A percentile compares a stretch with the other conserved stretches of the same genome.
These are phyloP conservation scores for Elephas maximus DNA, from an alignment of 2,113 vertebrate species.

Conservation along the genomic window DNA sequence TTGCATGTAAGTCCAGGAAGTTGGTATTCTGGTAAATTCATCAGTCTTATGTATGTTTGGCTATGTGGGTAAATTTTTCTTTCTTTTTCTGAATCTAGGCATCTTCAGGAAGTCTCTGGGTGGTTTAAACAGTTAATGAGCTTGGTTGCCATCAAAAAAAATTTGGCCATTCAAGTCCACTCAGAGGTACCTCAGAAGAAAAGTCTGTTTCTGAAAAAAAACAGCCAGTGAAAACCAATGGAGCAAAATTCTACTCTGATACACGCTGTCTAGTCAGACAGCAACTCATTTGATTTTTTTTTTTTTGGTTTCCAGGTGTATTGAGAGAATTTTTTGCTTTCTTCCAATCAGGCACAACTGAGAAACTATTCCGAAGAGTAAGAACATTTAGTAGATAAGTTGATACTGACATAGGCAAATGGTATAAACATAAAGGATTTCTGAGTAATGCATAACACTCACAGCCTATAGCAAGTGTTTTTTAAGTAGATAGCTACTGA, in stretches of 20 bases:
- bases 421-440: background rate
- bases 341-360: background rate
- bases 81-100: background rate
- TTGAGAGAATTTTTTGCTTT: background rate
- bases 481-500: background rate
- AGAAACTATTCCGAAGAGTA: background rate
- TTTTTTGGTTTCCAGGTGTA: background rate
- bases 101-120: background rate
- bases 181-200: too few relatives aligned
- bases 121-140: too few relatives aligned
- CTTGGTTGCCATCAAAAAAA: too few relatives aligned
- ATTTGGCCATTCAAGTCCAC: too few relatives aligned
- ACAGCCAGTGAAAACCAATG: too few relatives aligned
- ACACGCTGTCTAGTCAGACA: too few relatives aligned
- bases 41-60: background rate
- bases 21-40: background rate
- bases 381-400: background rate
- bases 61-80: background rate
- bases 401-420: background rate
- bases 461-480: background rate
- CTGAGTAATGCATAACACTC: background rate
- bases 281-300: background rate
- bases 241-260: too few relatives aligned
- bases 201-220: too few relatives aligned
- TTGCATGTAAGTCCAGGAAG: background rate